These are phyloP conservation scores for Halictus ligatus DNA, from an alignment of 2,888 invertebrate species.

Conservation along the genomic window DNA sequence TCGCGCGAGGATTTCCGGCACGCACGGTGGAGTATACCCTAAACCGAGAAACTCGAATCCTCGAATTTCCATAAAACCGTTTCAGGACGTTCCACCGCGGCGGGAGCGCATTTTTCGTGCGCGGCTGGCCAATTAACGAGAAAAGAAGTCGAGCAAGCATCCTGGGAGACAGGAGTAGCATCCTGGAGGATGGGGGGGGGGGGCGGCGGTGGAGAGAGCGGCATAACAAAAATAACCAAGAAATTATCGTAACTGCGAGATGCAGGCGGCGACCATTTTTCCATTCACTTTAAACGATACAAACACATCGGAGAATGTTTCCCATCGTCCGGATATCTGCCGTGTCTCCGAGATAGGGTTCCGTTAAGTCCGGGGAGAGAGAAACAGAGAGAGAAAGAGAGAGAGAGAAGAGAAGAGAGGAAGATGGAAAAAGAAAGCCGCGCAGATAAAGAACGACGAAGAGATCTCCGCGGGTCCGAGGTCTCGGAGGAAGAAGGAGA, in stretches of 20 bases:
- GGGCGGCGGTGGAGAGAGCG: neutral
- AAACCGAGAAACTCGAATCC: neutral
- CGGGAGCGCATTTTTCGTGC: slow-evolving; percentile 19
- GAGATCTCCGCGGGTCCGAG: neutral
- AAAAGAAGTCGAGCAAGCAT: slow-evolving; percentile 45
- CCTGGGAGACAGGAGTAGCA: neutral
- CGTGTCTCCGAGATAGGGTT: slow-evolving; percentile 56
- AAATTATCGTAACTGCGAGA: slow-evolving; percentile 60
- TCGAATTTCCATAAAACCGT: neutral
- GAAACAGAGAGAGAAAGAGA: neutral
- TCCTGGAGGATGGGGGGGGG: neutral
- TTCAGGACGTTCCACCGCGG: neutral
- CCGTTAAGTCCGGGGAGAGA: slow-evolving; percentile 53
- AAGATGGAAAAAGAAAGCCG: slow-evolving; percentile 23
- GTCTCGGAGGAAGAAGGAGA: neutral
- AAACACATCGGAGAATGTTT: slow-evolving; percentile 56
- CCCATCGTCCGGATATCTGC: slow-evolving; percentile 59
- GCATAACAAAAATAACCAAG: slow-evolving; percentile 53
- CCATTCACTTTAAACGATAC: slow-evolving; percentile 60
- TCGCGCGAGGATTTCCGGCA: neutral
- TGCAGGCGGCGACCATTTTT: slow-evolving; percentile 55
- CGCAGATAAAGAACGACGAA: slow-evolving; percentile 25
- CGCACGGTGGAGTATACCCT: neutral
- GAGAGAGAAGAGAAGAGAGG: neutral
- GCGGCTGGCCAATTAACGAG: slow-evolving; percentile 41